phyloP scores from a whole-genome alignment of 2,888 invertebrate genomes.

The Diarsia mendica region DNA sequence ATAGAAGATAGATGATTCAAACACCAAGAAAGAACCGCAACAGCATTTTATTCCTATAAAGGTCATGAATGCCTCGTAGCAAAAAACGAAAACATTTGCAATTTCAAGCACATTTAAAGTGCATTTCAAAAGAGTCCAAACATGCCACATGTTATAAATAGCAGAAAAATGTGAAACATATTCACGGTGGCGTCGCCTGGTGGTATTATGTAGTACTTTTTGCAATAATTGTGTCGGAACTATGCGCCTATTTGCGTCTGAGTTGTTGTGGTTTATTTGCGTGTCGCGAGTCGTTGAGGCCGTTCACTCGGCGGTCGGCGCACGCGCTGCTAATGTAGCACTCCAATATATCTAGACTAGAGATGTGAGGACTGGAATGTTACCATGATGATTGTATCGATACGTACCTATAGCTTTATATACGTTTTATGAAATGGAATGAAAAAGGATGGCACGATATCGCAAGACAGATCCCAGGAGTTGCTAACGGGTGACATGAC shows the following conservation, averaged over 20 bases:
- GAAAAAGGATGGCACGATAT: not conserved
- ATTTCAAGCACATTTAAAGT: slow-evolving; percentile 25
- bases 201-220: slow-evolving; percentile 67
- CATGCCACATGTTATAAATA: slow-evolving; percentile 43
- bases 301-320: slow-evolving; percentile 84
- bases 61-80: not conserved
- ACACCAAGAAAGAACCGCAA: too few species aligned
- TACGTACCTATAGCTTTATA: not conserved
- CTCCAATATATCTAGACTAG: slow-evolving; percentile 61
- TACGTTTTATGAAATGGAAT: too few species aligned
- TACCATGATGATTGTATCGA: slow-evolving; percentile 3
- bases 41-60: too few species aligned
- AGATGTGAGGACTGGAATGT: slow-evolving; percentile 39
- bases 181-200: slow-evolving; percentile 44
- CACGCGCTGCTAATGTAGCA: slow-evolving; percentile 62
- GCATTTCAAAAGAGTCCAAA: slow-evolving; percentile 31
- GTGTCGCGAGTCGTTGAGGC: slow-evolving; percentile 85
- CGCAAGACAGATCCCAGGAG: not conserved
- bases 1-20: too few species aligned
- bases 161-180: slow-evolving; percentile 56
- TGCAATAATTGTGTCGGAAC: slow-evolving; percentile 75
- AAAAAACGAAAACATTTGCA: slow-evolving; percentile 14
- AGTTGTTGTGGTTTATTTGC: slow-evolving; percentile 82
- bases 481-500: not conserved
- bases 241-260: slow-evolving; percentile 81